Base-by-base conservation (phyloP, 2,797 vertebrate species). In the Tiaroga cobitis region DNA sequence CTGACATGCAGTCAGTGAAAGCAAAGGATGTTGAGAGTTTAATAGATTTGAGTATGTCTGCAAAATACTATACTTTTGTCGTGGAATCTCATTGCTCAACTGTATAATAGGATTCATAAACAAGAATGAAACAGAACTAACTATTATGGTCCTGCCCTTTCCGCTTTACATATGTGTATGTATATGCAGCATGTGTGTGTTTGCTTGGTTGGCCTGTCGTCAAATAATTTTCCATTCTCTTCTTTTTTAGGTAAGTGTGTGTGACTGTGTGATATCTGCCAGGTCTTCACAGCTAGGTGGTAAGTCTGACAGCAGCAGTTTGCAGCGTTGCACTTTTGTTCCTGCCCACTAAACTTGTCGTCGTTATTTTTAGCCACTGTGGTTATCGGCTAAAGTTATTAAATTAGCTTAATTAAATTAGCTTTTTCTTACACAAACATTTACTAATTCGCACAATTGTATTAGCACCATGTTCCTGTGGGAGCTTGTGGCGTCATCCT, bases 1-100 rank as follows among this genome's bases (percentile, higher is more conserved):
- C 54, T 85, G 82, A 77, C 86, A 87, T 68, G 51, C 78, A 70
- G 82, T 67, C 82, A 49, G 83, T 65, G 86, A 87, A 87, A 87
- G 83, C 67, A 78, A 5, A 85, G 83, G 82, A 85, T 70, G 72
- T 72, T 69, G 72, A 81, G 49, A 75, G 56, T 87, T 84, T 85
- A 76, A 63, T 63, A 80, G 72, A 59, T 72, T 87, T 81, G 78
- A 59, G 74, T 49, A 75, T 76, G 79, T 87, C 65, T 87, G 82
- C 86, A 87, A 84, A 49, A 87, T 67, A 46, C 51, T 80, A 51
- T 83, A 84, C 49, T 61, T 63, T 72, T 61, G n/a, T 43, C 37
- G 59, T 72, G 34, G 77, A 74, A 81, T 68, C 41, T 54, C 32
- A 68, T 67, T 34, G 43, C 54, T 67, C n/a, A 49, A 56, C 41